Base-by-base conservation (phyloP, 2,888 invertebrate genomes). In the Tetramorium bicarinatum region DNA sequence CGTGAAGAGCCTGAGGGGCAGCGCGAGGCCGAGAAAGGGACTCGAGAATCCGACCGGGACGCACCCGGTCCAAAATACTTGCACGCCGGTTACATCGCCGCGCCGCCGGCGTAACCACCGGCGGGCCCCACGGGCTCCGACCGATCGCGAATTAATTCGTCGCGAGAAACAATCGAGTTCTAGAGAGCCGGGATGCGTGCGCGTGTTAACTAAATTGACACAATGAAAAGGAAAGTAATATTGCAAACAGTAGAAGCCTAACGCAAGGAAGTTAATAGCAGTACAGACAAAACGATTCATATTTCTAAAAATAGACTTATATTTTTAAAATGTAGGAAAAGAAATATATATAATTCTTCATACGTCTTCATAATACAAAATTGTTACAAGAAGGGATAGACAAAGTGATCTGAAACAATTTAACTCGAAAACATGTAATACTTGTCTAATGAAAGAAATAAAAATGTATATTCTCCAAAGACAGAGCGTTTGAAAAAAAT, bases 11-110 rank as follows among this genome's bases (percentile, higher is more conserved):
- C 87, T 74, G 83, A 83, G 88, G 90, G 90, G 83, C 82, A 85
- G 86, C 86, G 47, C 86, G 52, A 47, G 47, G 62, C 61, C 83
- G 89, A 87, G 89, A 88, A 89, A 88, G 88, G 85, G 88, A 77
- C 87, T 69, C 82, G 87, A 81, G 89, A 90, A 88, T 90, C 90
- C 91, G 87, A 87, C 87, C 67, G 67, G 87, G 92, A 91, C 91
- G 88, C 91, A 88, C 88, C 90, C 90, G 88, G 81, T 88, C 64
- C 90, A 85, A 90, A 89, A 87, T 89, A 85, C 85, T 79, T 71
- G 79, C 59, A 56, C 47, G 71, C 54, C 15, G 77, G n/a, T 76
- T 76, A 38, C 49, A 49, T 3, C 52, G 54, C 67, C 25, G 25
- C 13, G 54, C 67, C 25, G 25, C 13, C 34, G 34, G 69, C 34